These are phyloP conservation scores for Antechinus flavipes DNA, from an alignment of 2,113 vertebrate species.

Conservation along the genomic window DNA sequence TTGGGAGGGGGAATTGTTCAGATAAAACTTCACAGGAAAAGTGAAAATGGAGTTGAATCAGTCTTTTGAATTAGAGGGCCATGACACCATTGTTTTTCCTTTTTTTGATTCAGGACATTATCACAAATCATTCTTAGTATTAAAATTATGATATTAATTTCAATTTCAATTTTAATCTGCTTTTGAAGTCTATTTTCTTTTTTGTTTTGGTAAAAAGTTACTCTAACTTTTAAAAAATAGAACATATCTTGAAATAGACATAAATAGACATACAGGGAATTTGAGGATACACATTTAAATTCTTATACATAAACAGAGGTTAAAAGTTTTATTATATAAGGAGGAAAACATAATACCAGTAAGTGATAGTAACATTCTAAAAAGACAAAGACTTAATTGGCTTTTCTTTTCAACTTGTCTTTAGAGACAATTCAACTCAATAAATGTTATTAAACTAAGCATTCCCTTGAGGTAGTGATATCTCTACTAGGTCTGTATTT, in stretches of 20 bases:
- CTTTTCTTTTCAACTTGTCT: slow-evolving; percentile 1
- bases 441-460: background rate
- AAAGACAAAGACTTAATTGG: background rate
- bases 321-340: background rate
- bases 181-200: slow-evolving; percentile 13
- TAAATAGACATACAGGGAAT: background rate
- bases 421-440: background rate
- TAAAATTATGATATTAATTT: background rate
- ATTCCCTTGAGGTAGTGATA: background rate
- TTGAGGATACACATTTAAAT: slow-evolving; percentile 24
- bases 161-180: slow-evolving; percentile 22
- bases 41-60: background rate
- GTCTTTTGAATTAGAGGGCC: background rate
- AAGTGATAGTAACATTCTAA: slow-evolving; percentile 3
- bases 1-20: background rate
- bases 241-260: background rate
- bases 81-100: background rate
- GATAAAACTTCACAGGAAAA: background rate
- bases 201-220: slow-evolving; percentile 8
- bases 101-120: background rate
- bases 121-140: background rate
- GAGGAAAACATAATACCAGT: background rate
- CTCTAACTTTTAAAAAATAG: background rate
- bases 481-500: no score
- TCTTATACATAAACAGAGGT: slow-evolving; percentile 24